Conservation (phyloP, 2,113 vertebrate genomes). For the Gasterosteus aculeatus region DNA sequence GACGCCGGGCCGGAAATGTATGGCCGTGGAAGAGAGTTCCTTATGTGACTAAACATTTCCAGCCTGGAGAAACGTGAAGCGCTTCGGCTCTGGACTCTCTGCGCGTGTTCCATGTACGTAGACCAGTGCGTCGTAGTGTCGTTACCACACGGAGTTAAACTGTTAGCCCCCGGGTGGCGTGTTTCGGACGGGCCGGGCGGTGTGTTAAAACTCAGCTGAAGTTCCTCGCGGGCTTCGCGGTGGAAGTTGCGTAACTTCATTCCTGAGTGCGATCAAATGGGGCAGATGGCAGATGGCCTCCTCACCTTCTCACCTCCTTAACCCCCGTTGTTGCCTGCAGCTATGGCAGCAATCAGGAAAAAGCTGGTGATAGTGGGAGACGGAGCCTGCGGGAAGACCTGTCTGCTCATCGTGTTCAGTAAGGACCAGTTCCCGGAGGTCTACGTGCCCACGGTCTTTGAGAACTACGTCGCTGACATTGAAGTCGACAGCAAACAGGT, state of each 20-base stretch:
- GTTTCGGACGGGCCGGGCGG: conserved; percentile 27
- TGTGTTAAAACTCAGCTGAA: conserved; percentile 56
- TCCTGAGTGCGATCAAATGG: neutral
- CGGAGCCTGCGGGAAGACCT: conserved; percentile 98
- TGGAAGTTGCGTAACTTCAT: conserved; percentile 30
- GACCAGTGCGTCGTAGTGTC: neutral
- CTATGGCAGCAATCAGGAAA: conserved; percentile 98
- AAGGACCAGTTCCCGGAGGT: conserved; percentile 99
- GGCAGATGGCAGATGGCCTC: neutral
- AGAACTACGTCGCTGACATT: conserved; percentile 99
- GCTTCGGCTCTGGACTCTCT: rapidly evolving
- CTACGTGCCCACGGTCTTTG: conserved; percentile 97
- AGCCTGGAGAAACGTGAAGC: neutral
- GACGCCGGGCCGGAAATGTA: conserved; percentile 58
- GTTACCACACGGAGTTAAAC: conserved; percentile 1
- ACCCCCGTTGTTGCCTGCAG: conserved; percentile 66
- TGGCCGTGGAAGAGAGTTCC: conserved; percentile 15
- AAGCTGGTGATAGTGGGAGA: conserved; percentile 99
- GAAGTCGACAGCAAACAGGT: conserved; percentile 98
- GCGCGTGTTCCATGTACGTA: neutral
- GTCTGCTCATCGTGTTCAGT: conserved; percentile 98
- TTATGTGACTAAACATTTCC: neutral
- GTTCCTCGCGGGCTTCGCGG: conserved; percentile 7
- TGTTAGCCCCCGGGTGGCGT: conserved; percentile 46
- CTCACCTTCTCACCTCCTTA: neutral